Percentiles rank a stretch among this genome's conserved stretches.
phyloP scores from a whole-genome alignment of 1,140 invertebrate species.

The Trichogramma pretiosum region DNA sequence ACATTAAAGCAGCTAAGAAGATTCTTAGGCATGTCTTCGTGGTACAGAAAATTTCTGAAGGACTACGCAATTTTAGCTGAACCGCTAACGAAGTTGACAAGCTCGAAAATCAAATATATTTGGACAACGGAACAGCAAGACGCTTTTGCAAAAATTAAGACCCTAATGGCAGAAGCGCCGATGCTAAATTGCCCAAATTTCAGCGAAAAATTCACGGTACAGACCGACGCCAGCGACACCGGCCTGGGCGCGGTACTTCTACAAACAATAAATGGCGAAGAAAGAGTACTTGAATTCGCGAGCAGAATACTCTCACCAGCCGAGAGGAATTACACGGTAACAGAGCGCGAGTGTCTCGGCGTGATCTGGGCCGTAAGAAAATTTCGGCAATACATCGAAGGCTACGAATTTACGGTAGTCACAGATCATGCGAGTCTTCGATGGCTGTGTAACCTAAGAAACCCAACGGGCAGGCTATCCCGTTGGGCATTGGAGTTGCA shows the following conservation, averaged over 20 bases:
- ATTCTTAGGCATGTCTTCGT: constrained; percentile 26
- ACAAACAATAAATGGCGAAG: constrained; percentile 23
- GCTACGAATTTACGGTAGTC: too few species aligned
- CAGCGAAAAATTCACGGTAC: constrained; percentile 29
- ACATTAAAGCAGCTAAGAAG: too few species aligned
- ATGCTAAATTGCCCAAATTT: constrained; percentile 22
- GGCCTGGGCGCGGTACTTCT: constrained; percentile 16
- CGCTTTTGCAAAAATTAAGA: constrained; percentile 18
- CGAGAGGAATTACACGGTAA: constrained; percentile 42
- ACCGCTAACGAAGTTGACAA: too few species aligned
- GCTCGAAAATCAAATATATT: constrained; percentile 15
- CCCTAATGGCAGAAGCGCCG: constrained; percentile 15
- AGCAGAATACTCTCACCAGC: constrained; percentile 38
- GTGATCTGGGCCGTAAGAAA: too few species aligned
- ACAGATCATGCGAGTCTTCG: constrained; percentile 43
- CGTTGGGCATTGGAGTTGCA: too few species aligned
- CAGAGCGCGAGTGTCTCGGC: too few species aligned
- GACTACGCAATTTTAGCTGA: too few species aligned
- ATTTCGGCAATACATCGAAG: too few species aligned
- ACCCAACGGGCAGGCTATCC: constrained; percentile 36
- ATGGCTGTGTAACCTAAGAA: constrained; percentile 40
- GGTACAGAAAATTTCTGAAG: too few species aligned
- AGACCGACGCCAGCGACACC: too few species aligned
- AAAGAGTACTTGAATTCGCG: too few species aligned
- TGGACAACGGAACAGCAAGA: constrained; percentile 10